These are phyloP conservation scores for Aleiodes alternator DNA, from an alignment of 2,888 invertebrate genomes.

Conservation along the genomic window DNA sequence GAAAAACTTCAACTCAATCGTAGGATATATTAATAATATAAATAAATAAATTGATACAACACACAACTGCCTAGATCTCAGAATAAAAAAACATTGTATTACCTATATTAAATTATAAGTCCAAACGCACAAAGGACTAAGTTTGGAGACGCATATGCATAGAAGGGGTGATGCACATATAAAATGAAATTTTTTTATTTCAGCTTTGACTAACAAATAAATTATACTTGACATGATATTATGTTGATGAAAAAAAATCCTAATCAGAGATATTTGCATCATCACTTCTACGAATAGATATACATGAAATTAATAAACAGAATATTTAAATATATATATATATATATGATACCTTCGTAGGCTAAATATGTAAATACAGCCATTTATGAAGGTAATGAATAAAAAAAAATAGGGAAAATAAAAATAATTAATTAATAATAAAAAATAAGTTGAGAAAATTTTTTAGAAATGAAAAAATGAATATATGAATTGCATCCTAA, in stretches of 20 bases:
- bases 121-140: constrained; percentile 73
- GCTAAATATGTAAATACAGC: constrained; percentile 48
- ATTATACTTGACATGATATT: constrained; percentile 20
- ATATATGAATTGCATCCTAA: constrained; percentile 38
- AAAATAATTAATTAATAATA: constrained; percentile 24
- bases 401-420: not conserved
- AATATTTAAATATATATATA: constrained; percentile 54
- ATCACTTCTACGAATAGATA: constrained; percentile 20
- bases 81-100: constrained; percentile 66
- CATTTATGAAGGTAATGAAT: constrained; percentile 13
- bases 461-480: constrained; percentile 29
- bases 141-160: constrained; percentile 65
- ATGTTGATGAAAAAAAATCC: not conserved
- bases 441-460: constrained; percentile 19
- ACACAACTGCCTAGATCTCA: constrained; percentile 74
- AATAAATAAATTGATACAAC: constrained; percentile 59
- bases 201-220: not conserved
- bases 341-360: constrained; percentile 39
- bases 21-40: constrained; percentile 49
- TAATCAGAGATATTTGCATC: constrained; percentile 25
- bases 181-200: constrained; percentile 12
- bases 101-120: constrained; percentile 62
- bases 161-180: constrained; percentile 19
- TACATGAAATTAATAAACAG: constrained; percentile 43
- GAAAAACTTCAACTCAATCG: constrained; percentile 19